A percentile compares a stretch with the other conserved stretches of the same genome.
Evolutionary conservation across 2,797 vertebrate species (phyloP).

Genomic region (Zonotrichia albicollis): DNA sequence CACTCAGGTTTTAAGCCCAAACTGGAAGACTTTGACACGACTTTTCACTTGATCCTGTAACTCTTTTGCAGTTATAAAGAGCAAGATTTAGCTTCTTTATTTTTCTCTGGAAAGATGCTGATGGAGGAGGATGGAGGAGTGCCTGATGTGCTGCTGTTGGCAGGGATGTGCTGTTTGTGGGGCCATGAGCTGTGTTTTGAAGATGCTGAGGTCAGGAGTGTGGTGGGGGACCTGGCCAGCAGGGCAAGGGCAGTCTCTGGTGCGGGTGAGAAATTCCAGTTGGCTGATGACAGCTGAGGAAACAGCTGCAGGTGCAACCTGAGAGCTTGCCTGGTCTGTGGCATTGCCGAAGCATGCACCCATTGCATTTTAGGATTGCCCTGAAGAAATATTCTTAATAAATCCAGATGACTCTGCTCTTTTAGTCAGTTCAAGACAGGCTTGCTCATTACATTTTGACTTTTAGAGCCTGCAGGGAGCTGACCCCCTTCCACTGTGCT

Average conservation of each 20-base stretch:
- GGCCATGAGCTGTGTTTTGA: background rate
- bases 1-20: background rate
- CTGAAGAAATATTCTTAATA: background rate
- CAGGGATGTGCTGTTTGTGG: accelerated
- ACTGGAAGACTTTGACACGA: background rate
- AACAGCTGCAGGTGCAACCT: background rate
- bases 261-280: background rate
- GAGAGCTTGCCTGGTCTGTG: background rate
- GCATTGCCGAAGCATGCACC: background rate
- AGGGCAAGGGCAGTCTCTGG: background rate
- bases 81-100: background rate
- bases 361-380: constrained; percentile 7
- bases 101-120: background rate
- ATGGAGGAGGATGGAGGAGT: background rate
- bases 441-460: background rate
- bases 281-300: constrained; percentile 28
- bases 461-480: background rate
- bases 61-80: background rate
- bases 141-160: no score
- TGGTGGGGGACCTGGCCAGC: background rate
- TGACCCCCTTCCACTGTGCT: background rate
- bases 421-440: background rate
- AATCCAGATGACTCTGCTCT: background rate
- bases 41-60: background rate
- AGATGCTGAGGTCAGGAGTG: background rate